These are phyloP conservation scores for Falco rusticolus DNA, from an alignment of 2,797 vertebrate species.

Conservation along the genomic window DNA sequence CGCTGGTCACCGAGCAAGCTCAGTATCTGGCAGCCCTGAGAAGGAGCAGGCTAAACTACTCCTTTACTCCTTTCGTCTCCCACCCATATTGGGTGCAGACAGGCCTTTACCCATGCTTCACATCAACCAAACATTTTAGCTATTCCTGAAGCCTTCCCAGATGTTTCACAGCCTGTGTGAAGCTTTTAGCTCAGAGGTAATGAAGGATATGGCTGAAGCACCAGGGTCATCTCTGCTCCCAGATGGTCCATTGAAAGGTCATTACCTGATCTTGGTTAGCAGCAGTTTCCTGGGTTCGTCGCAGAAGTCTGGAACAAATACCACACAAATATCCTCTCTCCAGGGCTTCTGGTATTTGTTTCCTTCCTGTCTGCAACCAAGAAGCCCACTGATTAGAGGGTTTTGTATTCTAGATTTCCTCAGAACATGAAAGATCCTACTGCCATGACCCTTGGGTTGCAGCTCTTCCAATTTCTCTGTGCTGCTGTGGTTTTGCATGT, in stretches of 20 bases:
- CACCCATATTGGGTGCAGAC: accelerated
- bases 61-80: neutral
- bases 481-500: neutral
- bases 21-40: neutral
- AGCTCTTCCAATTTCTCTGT: neutral
- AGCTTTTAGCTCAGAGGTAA: neutral
- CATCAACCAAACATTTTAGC: neutral
- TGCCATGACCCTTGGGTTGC: neutral
- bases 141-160: neutral
- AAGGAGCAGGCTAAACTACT: neutral
- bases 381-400: neutral
- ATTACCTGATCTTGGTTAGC: neutral
- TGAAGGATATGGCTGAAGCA: neutral
- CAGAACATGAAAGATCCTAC: neutral
- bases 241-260: neutral
- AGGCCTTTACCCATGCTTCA: neutral
- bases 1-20: neutral
- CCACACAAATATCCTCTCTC: neutral
- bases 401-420: neutral
- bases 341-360: neutral
- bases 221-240: neutral
- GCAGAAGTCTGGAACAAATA: neutral
- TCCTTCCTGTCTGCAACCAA: neutral
- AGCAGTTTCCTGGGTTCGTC: neutral
- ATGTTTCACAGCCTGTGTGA: neutral